Conservation (phyloP, 2,888 invertebrate genomes). For the Caenorhabditis sp. region DNA sequence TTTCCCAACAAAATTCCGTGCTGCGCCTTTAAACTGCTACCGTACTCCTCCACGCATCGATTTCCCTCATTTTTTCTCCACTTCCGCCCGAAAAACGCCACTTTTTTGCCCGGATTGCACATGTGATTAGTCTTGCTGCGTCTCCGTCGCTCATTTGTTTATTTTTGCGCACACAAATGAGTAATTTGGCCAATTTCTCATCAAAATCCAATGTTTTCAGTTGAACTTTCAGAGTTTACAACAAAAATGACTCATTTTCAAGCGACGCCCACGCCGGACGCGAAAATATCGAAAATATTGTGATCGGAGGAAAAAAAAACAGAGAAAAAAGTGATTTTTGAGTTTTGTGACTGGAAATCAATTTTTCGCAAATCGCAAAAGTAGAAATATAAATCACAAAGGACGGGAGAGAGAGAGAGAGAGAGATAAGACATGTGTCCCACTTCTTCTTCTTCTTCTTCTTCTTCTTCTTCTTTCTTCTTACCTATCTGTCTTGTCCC, state of each 20-base stretch:
- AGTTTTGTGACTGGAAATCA: too few relatives aligned
- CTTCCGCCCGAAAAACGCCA: too few relatives aligned
- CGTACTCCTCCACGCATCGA: too few relatives aligned
- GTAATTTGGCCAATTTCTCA: conserved; percentile 44
- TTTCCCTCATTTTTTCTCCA: conserved; percentile 16
- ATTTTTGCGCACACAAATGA: conserved; percentile 15
- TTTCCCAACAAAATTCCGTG: too few relatives aligned
- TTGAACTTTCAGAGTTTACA: background rate
- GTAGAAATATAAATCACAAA: conserved; percentile 28
- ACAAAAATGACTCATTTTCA: background rate
- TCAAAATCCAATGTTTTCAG: too few relatives aligned
- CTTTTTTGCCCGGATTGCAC: conserved; percentile 34
- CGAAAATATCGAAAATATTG: too few relatives aligned
- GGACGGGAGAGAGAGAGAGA: conserved; percentile 8
- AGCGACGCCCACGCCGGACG: too few relatives aligned
- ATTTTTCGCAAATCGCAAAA: too few relatives aligned
- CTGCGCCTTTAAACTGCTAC: too few relatives aligned
- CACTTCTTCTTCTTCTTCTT: conserved; percentile 9
- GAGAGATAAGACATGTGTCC: conserved; percentile 16
- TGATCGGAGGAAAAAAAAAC: conserved; percentile 10
- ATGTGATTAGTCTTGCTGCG: conserved; percentile 31
- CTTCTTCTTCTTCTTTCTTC: too few relatives aligned
- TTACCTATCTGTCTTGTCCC: too few relatives aligned
- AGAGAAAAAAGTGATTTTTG: conserved; percentile 2
- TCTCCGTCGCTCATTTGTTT: conserved; percentile 20